phyloP scores from a whole-genome alignment of 2,888 invertebrate genomes.

The Microplitis deprimator region DNA sequence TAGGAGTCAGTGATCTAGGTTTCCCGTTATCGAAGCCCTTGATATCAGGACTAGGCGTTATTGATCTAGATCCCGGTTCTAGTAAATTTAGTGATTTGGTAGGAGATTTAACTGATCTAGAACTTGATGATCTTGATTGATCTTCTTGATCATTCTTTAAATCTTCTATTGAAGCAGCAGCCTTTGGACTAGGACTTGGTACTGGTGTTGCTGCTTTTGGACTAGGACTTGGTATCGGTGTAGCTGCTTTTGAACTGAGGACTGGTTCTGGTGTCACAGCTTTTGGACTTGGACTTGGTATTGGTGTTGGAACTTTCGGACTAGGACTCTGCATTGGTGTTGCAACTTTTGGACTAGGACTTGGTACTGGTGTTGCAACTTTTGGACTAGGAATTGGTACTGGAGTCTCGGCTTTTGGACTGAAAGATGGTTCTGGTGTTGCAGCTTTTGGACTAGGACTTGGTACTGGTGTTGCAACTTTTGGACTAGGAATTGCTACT shows the following conservation, averaged over 20 bases:
- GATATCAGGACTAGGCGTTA: constrained; percentile 46
- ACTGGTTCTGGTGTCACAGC: constrained; percentile 31
- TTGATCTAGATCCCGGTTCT: constrained; percentile 37
- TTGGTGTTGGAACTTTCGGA: constrained; percentile 28
- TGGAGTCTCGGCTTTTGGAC: background rate
- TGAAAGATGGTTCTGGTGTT: constrained; percentile 25
- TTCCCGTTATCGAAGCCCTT: constrained; percentile 65
- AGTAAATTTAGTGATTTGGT: background rate
- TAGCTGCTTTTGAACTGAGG: constrained; percentile 4
- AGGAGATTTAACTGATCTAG: constrained; percentile 3
- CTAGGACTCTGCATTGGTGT: constrained; percentile 3
- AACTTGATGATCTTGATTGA: constrained; percentile 16
- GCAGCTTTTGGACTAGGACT: constrained; percentile 38
- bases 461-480: constrained; percentile 19
- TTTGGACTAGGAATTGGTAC: background rate
- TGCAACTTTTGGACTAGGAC: constrained; percentile 19
- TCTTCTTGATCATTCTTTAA: background rate
- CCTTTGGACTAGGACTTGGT: background rate
- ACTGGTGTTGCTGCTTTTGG: background rate
- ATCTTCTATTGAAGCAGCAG: constrained; percentile 11
- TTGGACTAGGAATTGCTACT: background rate
- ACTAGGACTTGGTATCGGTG: background rate
- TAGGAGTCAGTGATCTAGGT: constrained; percentile 59
- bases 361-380: background rate
- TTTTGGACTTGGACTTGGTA: constrained; percentile 32